Conservation (phyloP, 2,888 invertebrate species). For the Apotomis capreana region DNA sequence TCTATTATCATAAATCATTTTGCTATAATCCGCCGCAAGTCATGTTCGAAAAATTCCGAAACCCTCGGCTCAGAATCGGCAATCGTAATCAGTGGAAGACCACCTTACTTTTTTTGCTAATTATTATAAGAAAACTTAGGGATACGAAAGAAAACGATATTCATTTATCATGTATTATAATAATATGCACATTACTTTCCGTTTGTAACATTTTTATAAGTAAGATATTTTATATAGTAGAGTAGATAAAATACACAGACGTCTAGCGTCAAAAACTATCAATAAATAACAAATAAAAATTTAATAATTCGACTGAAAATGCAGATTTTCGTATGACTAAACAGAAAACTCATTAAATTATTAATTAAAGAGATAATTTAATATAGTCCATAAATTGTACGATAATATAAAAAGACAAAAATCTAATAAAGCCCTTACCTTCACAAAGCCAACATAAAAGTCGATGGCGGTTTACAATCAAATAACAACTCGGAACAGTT, state of each 20-base stretch:
- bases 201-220: constrained; percentile 21
- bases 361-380: constrained; percentile 15
- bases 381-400: constrained; percentile 25
- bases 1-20: too few relatives aligned
- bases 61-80: too few relatives aligned
- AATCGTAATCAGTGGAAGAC: too few relatives aligned
- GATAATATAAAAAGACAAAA: constrained; percentile 13
- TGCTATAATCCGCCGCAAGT: too few relatives aligned
- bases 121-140: not conserved
- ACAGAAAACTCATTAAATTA: constrained; percentile 14
- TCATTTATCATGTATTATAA: constrained; percentile 19
- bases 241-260: constrained; percentile 31
- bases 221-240: constrained; percentile 12
- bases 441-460: constrained; percentile 11
- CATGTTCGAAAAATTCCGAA: too few relatives aligned
- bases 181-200: constrained; percentile 32
- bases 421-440: constrained; percentile 24
- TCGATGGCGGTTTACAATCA: constrained; percentile 15
- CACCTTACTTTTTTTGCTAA: too few relatives aligned
- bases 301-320: constrained; percentile 31
- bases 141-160: constrained; percentile 13
- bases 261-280: constrained; percentile 26
- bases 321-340: constrained; percentile 20
- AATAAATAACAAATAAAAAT: constrained; percentile 29
- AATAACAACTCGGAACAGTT: constrained; percentile 16